Evolutionary conservation across 64 coral and sea anemone genomes (phyloP), one percentile per base, ranked within the genome.

Genomic region (Orbicella faveolata): DNA sequence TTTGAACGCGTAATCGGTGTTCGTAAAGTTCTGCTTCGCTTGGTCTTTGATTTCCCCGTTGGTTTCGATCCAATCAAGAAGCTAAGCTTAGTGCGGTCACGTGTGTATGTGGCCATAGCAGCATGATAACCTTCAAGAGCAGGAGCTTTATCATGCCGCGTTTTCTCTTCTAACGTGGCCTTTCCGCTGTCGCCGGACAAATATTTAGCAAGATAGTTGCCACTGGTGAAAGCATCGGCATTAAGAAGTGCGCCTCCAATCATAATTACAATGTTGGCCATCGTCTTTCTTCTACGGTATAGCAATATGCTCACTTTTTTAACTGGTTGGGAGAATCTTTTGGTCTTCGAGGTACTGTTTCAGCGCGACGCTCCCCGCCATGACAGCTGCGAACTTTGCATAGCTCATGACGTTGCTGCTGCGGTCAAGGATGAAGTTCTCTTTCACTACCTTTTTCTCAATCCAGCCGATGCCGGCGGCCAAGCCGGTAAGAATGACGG

Each of bases 231-330:
- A 9, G 87, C 74, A 89, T 52, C 63, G 10, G 87, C 87, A 37
- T 89, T 89, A 19, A 78, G 39, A 64, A 78, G 61, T 2, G 75
- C 87, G 77, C 87, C 74, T 63, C 87, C 75, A 66, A 89, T 26
- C 63, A 89, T 13, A 63, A 89, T 78, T 64, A 75, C 87, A 20
- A 89, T 26, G 21, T 30, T 89, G 26, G 75, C 74, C 87, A 89
- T 89, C 30, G 30, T 30, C 30, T 30, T 30, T 30, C 30, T 30
- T 30, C 30, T 30, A 30, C 30, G 30, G 30, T 30, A 30, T 30
- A 30, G 30, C 30, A 30, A 30, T 30, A 30, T 30, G 30, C 30
- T 30, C 30, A 30, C 30, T 30, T 30, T 30, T 30, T 30, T 30
- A 30, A 30, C 30, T 30, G 30, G 30, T 30, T 30, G 30, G 30